These are phyloP conservation scores for Pelodiscus sinensis DNA, from an alignment of 2,113 vertebrate genomes.

Conservation along the genomic window DNA sequence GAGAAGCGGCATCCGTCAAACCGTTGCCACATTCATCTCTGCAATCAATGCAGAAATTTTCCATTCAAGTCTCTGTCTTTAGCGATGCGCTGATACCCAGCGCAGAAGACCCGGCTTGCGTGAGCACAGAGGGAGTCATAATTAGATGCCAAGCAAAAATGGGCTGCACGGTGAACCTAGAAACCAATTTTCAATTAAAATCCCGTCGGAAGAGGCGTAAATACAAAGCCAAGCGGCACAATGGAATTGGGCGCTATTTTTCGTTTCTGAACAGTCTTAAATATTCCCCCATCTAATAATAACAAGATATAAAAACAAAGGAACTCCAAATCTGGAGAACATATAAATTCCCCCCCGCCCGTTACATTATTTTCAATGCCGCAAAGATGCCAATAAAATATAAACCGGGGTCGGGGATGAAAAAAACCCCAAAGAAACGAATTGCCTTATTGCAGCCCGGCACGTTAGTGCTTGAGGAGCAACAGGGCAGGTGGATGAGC, in stretches of 20 bases:
- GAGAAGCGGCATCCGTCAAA: neutral
- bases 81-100: neutral
- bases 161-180: neutral
- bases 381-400: constrained; percentile 56
- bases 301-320: neutral
- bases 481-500: neutral
- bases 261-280: constrained; percentile 54
- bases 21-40: neutral
- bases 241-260: constrained; percentile 39
- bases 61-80: neutral
- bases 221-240: constrained; percentile 31
- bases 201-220: constrained; percentile 50
- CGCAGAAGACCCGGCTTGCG: neutral
- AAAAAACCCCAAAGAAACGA: neutral
- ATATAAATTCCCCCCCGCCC: constrained; percentile 59
- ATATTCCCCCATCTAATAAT: constrained; percentile 55
- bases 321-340: neutral
- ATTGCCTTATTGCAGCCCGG: neutral
- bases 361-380: constrained; percentile 56
- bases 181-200: constrained; percentile 72
- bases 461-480: neutral
- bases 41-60: neutral
- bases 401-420: neutral
- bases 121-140: neutral
- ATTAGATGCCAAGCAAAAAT: neutral